Evolutionary conservation across 2,113 vertebrate species (phyloP).

Genomic region (Stomatorhinus ivindoensis): DNA sequence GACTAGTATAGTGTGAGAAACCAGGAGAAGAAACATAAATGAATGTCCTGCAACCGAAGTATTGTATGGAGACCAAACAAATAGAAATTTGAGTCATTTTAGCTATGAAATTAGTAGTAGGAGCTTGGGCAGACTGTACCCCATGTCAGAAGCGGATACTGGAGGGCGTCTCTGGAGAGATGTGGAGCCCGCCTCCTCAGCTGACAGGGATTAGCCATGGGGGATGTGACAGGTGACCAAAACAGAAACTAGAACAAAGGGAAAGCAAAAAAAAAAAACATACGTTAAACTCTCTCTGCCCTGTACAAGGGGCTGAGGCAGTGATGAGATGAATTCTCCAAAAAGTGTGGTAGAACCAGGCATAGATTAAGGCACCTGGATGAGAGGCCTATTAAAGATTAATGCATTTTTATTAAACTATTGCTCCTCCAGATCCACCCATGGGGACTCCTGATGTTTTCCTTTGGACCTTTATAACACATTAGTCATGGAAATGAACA

Average conservation of each 20-base stretch:
- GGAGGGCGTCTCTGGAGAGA: constrained; percentile 37
- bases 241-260: constrained; percentile 55
- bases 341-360: not conserved
- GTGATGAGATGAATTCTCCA: not conserved
- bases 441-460: not conserved
- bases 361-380: not conserved
- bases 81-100: not conserved
- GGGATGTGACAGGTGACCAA: constrained; percentile 45
- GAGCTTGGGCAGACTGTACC: no score
- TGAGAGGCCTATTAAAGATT: not conserved
- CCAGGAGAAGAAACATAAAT: not conserved
- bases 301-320: constrained; percentile 5
- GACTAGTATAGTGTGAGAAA: not conserved
- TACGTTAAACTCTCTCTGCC: not conserved
- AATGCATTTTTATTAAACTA: not conserved
- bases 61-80: not conserved
- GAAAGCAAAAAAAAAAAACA: constrained; percentile 22
- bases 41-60: not conserved
- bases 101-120: not conserved
- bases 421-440: not conserved
- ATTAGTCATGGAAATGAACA: constrained; percentile 4
- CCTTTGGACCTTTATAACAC: not conserved
- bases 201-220: constrained; percentile 35
- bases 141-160: not conserved
- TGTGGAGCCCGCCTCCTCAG: constrained; percentile 37